Evolutionary conservation across 1,140 invertebrate species (phyloP).

Genomic region (Cotesia chilonis): DNA sequence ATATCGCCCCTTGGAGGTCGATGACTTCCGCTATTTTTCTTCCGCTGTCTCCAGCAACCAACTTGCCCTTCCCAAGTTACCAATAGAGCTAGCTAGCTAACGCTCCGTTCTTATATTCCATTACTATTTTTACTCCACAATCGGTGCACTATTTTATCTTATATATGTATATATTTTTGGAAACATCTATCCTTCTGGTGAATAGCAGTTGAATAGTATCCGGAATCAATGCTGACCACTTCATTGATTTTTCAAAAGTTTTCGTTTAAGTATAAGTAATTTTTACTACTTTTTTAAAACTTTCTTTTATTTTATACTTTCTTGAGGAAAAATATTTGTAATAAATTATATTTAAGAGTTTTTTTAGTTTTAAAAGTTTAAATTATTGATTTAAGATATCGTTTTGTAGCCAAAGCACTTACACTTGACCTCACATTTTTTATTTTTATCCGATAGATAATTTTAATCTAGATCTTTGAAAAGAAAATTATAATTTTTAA

Average conservation of each 20-base stretch:
- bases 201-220: slow-evolving; percentile 3
- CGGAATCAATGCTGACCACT: slow-evolving; percentile 24
- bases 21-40: slow-evolving; percentile 80
- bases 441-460: too few species aligned
- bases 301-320: background rate
- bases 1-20: slow-evolving; percentile 77
- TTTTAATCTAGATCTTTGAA: too few species aligned
- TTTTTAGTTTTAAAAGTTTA: too few species aligned
- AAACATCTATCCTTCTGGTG: slow-evolving; percentile 20
- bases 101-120: slow-evolving; percentile 37
- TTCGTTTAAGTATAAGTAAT: background rate
- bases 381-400: too few species aligned
- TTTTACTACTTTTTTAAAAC: background rate
- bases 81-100: slow-evolving; percentile 25
- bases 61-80: slow-evolving; percentile 56
- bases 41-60: slow-evolving; percentile 70
- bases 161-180: slow-evolving; percentile 23
- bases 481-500: too few species aligned
- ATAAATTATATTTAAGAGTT: too few species aligned
- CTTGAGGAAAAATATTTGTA: background rate
- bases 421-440: too few species aligned
- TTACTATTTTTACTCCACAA: background rate
- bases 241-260: background rate
- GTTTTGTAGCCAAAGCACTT: too few species aligned
- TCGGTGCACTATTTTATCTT: slow-evolving; percentile 13